These are phyloP conservation scores for Pimpla rufipes DNA, from an alignment of 2,888 invertebrate genomes.

Conservation along the genomic window DNA sequence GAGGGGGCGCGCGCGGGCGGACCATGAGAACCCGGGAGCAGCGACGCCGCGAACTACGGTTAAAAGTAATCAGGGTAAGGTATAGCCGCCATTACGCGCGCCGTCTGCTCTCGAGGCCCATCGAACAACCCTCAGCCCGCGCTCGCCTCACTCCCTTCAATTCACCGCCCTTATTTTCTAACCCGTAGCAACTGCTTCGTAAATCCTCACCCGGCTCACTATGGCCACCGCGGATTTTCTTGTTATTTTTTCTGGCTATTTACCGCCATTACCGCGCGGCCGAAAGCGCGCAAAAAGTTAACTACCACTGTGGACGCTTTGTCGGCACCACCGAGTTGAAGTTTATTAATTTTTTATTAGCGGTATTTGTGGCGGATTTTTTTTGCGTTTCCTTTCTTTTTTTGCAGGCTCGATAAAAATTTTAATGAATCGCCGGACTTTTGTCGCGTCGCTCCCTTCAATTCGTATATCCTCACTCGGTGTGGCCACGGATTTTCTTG, in stretches of 20 bases:
- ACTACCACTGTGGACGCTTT: constrained; percentile 1
- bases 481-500: too few species aligned
- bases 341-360: background rate
- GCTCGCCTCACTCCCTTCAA: constrained; percentile 21
- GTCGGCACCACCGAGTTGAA: background rate
- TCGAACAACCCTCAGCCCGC: constrained; percentile 53
- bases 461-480: too few species aligned
- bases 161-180: constrained; percentile 55
- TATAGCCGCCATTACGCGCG: constrained; percentile 77
- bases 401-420: background rate
- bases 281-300: constrained; percentile 17
- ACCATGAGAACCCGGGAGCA: constrained; percentile 31
- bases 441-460: too few species aligned
- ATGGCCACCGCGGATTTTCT: constrained; percentile 19
- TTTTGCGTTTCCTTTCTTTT: background rate
- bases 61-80: constrained; percentile 81
- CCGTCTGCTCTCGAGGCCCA: constrained; percentile 74
- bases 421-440: too few species aligned
- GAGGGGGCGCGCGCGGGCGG: constrained; percentile 27
- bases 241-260: constrained; percentile 26
- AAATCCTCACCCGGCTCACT: constrained; percentile 41
- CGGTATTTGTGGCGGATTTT: background rate
- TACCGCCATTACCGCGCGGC: constrained; percentile 35
- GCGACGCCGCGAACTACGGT: constrained; percentile 69
- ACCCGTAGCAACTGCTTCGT: constrained; percentile 60